phyloP scores from a whole-genome alignment of 2,113 vertebrate species.

The Xyliphius kryptos region DNA sequence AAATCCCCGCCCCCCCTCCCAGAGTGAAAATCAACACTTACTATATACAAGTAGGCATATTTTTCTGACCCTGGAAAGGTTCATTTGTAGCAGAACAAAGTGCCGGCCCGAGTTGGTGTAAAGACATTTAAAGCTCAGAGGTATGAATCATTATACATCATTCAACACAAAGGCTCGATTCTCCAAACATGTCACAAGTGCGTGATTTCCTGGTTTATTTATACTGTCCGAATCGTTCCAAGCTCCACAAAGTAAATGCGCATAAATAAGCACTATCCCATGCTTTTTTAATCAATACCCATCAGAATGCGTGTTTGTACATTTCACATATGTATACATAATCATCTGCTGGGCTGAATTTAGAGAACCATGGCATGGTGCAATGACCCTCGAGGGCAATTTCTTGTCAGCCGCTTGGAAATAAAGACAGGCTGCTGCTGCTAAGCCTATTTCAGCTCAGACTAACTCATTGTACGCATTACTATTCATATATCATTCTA shows the following conservation, averaged over 20 bases:
- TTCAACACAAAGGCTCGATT: not conserved
- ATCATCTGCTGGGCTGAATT: slow-evolving; percentile 20
- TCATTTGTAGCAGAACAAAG: slow-evolving; percentile 5
- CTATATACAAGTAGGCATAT: not conserved
- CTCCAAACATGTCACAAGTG: not conserved
- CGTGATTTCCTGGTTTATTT: slow-evolving; percentile 23
- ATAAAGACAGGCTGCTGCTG: slow-evolving; percentile 4
- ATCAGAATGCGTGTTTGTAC: slow-evolving; percentile 17
- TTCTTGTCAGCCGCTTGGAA: slow-evolving; percentile 6
- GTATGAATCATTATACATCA: not conserved
- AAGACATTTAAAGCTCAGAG: not conserved
- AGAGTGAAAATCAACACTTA: not conserved
- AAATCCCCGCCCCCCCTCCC: too few relatives aligned
- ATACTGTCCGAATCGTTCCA: slow-evolving; percentile 7
- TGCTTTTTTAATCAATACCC: slow-evolving; percentile 14
- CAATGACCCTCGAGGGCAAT: slow-evolving; percentile 7
- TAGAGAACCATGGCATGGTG: slow-evolving; percentile 15
- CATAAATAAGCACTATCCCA: slow-evolving; percentile 11
- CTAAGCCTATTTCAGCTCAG: not conserved
- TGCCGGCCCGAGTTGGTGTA: not conserved
- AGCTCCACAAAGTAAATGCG: slow-evolving; percentile 27
- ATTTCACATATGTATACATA: slow-evolving; percentile 20
- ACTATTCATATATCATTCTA: not conserved
- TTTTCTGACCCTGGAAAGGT: slow-evolving; percentile 1
- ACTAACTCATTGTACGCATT: not conserved